Evolutionary conservation across 2,797 vertebrate species (phyloP).

Genomic region (Sus cebifrons): DNA sequence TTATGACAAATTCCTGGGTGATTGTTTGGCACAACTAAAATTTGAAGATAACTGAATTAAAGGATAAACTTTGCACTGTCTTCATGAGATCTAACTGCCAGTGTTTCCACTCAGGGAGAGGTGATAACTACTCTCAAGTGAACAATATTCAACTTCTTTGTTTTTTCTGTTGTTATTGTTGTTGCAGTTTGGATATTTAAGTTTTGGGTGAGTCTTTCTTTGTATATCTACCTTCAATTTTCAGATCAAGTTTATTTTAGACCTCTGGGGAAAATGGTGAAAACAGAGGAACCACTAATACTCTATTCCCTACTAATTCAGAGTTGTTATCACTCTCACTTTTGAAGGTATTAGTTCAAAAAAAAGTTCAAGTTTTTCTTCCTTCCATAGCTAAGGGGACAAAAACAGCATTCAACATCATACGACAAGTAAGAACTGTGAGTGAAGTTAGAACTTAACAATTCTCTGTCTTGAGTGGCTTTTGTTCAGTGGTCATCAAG

Average conservation of each 20-base stretch:
- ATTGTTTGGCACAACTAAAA: slow-evolving; percentile 25
- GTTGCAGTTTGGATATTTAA: background rate
- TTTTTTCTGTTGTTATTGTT: background rate
- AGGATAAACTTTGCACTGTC: slow-evolving; percentile 51
- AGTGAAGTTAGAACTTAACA: background rate
- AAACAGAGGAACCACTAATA: background rate
- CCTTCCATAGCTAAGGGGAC: background rate
- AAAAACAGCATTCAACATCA: slow-evolving; percentile 22
- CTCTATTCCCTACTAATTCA: background rate
- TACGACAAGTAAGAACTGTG: background rate
- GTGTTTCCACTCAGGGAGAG: background rate
- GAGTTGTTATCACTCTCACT: background rate
- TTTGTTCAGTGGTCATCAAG: background rate
- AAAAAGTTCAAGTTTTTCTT: slow-evolving; percentile 24
- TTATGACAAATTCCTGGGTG: slow-evolving; percentile 1
- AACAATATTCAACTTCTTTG: slow-evolving; percentile 33
- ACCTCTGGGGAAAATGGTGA: slow-evolving; percentile 21
- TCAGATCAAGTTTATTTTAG: slow-evolving; percentile 52
- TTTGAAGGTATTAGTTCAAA: slow-evolving; percentile 15
- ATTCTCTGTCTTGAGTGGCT: background rate
- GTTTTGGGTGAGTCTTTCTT: background rate
- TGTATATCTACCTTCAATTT: background rate
- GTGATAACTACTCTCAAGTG: slow-evolving; percentile 23
- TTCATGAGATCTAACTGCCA: background rate
- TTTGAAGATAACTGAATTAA: slow-evolving; percentile 60